A percentile compares a stretch with the other conserved stretches of the same genome.
phyloP scores from a whole-genome alignment of 2,797 vertebrate species.

The Trematomus bernacchii region DNA sequence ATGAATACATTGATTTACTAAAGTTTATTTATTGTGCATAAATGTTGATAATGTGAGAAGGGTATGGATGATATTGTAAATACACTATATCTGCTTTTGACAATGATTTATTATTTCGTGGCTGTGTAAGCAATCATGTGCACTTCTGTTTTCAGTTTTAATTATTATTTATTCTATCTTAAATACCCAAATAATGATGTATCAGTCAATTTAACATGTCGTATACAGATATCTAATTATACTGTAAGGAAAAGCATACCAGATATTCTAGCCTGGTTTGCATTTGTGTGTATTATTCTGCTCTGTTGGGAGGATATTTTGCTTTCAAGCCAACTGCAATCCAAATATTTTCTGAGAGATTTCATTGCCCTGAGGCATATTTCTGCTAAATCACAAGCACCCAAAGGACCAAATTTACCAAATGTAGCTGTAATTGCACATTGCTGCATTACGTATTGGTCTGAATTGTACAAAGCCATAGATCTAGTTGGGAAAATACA shows the following conservation, averaged over 20 bases:
- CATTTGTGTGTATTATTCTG: slow-evolving; percentile 24
- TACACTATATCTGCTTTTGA: neutral
- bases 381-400: slow-evolving; percentile 47
- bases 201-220: neutral
- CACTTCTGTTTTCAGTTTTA: neutral
- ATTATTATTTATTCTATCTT: slow-evolving; percentile 2
- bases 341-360: slow-evolving; percentile 60
- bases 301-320: slow-evolving; percentile 55
- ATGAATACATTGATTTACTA: neutral
- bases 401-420: slow-evolving; percentile 53
- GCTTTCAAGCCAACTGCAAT: slow-evolving; percentile 55
- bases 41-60: neutral
- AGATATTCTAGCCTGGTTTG: slow-evolving; percentile 15
- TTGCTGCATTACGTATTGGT: slow-evolving; percentile 19
- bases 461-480: neutral
- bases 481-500: slow-evolving; percentile 19
- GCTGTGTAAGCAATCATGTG: neutral
- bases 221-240: neutral
- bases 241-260: slow-evolving; percentile 14
- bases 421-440: slow-evolving; percentile 38
- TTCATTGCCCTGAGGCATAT: slow-evolving; percentile 59
- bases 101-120: slow-evolving; percentile 17
- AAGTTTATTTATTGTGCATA: neutral
- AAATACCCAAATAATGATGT: neutral
- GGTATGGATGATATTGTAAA: neutral